A percentile compares a stretch with the other conserved stretches of the same genome.
These are phyloP conservation scores for Coenonympha glycerion DNA, from an alignment of 2,888 invertebrate genomes.

Conservation along the genomic window DNA sequence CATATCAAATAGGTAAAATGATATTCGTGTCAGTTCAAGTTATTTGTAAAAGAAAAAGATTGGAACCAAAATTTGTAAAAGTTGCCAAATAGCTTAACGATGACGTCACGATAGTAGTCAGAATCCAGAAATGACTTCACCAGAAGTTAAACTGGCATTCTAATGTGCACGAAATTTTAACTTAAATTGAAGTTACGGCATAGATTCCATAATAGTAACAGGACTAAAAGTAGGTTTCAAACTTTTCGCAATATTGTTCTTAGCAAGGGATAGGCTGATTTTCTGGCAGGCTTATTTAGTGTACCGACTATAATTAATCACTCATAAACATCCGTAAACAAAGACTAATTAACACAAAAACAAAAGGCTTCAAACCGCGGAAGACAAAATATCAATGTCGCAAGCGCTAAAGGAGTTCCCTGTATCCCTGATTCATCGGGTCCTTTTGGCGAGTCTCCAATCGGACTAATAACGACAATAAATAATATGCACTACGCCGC, in stretches of 20 bases:
- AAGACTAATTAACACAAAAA: constrained; percentile 5
- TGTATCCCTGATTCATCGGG: constrained; percentile 30
- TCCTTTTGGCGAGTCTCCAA: constrained; percentile 34
- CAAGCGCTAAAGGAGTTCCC: constrained; percentile 19
- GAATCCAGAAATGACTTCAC: background rate
- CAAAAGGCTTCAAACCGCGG: constrained; percentile 14
- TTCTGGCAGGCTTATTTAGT: background rate
- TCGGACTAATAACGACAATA: constrained; percentile 16
- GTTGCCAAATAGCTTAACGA: background rate
- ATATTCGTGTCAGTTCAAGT: background rate
- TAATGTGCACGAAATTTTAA: background rate
- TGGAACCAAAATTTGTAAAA: too few species aligned
- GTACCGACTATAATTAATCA: too few species aligned
- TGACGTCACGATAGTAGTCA: background rate
- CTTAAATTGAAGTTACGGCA: too few species aligned
- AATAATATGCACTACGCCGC: constrained; percentile 14
- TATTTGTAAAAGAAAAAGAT: background rate
- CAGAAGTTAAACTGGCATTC: background rate
- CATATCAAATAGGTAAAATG: background rate
- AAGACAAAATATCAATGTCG: constrained; percentile 19
- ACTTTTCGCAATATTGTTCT: background rate
- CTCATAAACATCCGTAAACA: background rate
- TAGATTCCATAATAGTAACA: background rate
- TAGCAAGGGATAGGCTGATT: background rate
- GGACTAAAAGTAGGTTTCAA: background rate